These are phyloP conservation scores for Xiphophorus couchianus DNA, from an alignment of 2,113 vertebrate species.

Conservation along the genomic window DNA sequence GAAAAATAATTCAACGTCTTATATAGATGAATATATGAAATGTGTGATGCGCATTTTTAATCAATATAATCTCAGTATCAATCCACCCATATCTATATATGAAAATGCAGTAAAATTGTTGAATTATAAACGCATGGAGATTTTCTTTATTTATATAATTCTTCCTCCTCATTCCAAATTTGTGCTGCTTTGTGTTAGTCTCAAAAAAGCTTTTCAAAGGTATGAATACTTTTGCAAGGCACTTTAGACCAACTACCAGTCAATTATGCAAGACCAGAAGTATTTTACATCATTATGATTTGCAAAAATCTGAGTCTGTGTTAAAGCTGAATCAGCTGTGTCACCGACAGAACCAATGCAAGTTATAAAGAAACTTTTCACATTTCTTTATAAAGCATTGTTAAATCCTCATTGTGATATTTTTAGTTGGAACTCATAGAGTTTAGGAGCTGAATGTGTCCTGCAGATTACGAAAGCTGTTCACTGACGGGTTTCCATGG, in stretches of 20 bases:
- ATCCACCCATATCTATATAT: too few species aligned
- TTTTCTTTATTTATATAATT: not conserved
- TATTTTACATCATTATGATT: constrained; percentile 18
- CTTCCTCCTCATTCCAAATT: not conserved
- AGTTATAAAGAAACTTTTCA: constrained; percentile 38
- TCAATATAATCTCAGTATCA: too few species aligned
- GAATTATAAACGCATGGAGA: not conserved
- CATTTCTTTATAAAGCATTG: constrained; percentile 21
- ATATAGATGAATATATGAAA: too few species aligned
- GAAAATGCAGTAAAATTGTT: too few species aligned
- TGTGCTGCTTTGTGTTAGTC: not conserved
- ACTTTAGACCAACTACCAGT: not conserved
- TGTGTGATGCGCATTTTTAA: too few species aligned
- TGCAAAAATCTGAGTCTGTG: constrained; percentile 13
- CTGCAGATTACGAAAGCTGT: constrained; percentile 31
- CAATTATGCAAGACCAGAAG: not conserved
- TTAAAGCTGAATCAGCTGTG: constrained; percentile 2
- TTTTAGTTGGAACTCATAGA: constrained; percentile 36
- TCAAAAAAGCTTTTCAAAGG: not conserved
- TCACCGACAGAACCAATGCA: constrained; percentile 7
- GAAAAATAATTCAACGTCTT: too few species aligned
- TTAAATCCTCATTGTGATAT: constrained; percentile 33
- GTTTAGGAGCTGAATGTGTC: constrained; percentile 39
- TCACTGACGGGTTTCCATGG: constrained; percentile 38
- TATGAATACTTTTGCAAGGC: not conserved